These are phyloP conservation scores for Betta splendens DNA, from an alignment of 2,797 vertebrate genomes.

Conservation along the genomic window DNA sequence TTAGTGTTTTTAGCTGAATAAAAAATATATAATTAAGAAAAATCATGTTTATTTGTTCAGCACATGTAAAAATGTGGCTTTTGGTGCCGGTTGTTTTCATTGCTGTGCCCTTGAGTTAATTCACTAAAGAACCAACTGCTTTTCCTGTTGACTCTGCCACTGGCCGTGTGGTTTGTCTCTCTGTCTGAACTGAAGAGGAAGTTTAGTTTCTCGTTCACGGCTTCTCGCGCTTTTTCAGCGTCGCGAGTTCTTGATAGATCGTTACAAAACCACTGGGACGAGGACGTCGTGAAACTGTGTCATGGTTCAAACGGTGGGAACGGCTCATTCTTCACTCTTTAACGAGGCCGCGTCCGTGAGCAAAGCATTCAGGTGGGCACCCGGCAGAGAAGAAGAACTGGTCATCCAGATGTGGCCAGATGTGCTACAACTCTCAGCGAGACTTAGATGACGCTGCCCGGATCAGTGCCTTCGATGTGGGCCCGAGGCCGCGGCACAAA, in stretches of 20 bases:
- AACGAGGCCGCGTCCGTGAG: too few species aligned
- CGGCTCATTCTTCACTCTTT: conserved; percentile 8
- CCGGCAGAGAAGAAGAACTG: conserved; percentile 16
- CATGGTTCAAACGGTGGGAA: conserved; percentile 8
- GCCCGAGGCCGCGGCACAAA: conserved; percentile 7
- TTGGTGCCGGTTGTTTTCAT: not conserved
- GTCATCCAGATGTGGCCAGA: conserved; percentile 57
- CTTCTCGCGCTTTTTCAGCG: not conserved
- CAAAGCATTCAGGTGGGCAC: conserved; percentile 5
- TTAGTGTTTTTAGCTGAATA: not conserved
- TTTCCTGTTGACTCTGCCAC: conserved; percentile 44
- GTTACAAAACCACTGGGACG: not conserved
- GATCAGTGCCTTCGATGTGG: too few species aligned
- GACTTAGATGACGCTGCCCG: conserved; percentile 75
- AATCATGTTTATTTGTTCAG: not conserved
- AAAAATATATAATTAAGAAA: not conserved
- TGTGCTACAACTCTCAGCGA: conserved; percentile 62
- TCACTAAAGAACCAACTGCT: conserved; percentile 32
- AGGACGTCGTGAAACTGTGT: not conserved
- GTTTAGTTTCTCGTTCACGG: conserved; percentile 15
- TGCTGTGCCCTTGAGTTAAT: conserved; percentile 13
- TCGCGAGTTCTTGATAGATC: not conserved
- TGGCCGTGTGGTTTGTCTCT: conserved; percentile 32
- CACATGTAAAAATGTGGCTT: not conserved
- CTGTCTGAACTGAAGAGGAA: conserved; percentile 39